These are phyloP conservation scores for Eueides isabella DNA, from an alignment of 1,140 invertebrate species.

Conservation along the genomic window DNA sequence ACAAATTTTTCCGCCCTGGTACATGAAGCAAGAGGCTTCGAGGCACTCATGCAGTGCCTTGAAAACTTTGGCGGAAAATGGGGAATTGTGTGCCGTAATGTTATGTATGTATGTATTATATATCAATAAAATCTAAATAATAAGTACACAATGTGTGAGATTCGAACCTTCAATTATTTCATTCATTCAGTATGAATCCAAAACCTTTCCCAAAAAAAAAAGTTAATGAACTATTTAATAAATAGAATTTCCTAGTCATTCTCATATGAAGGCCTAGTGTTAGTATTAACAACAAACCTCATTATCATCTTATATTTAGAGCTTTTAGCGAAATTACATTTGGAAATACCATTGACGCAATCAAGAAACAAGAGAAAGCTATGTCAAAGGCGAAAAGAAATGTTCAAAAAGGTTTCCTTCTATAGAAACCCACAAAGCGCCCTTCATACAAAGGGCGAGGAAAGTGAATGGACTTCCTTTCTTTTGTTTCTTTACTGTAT, in stretches of 20 bases:
- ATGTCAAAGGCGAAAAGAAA: constrained; percentile 61
- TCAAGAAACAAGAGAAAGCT: constrained; percentile 41
- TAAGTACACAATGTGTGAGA: no score
- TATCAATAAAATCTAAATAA: no score
- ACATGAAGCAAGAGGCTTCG: no score
- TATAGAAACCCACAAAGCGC: constrained; percentile 54
- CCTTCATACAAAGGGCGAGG: constrained; percentile 53
- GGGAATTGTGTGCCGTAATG: no score
- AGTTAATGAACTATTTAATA: neutral
- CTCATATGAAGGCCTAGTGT: no score
- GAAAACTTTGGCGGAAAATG: no score
- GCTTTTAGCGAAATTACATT: constrained; percentile 40
- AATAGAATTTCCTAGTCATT: neutral
- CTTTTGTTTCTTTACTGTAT: constrained; percentile 61
- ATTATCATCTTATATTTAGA: constrained; percentile 15
- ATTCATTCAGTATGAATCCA: no score
- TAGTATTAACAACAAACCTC: neutral
- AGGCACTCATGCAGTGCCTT: no score
- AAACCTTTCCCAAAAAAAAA: no score
- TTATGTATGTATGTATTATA: no score
- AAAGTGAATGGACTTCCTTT: constrained; percentile 55
- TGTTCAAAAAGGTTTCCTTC: constrained; percentile 64
- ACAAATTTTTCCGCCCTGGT: no score
- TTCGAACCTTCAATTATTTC: no score
- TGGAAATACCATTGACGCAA: constrained; percentile 51